Base-by-base conservation (phyloP, 2,797 vertebrate genomes). In the Sylvilagus floridanus region DNA sequence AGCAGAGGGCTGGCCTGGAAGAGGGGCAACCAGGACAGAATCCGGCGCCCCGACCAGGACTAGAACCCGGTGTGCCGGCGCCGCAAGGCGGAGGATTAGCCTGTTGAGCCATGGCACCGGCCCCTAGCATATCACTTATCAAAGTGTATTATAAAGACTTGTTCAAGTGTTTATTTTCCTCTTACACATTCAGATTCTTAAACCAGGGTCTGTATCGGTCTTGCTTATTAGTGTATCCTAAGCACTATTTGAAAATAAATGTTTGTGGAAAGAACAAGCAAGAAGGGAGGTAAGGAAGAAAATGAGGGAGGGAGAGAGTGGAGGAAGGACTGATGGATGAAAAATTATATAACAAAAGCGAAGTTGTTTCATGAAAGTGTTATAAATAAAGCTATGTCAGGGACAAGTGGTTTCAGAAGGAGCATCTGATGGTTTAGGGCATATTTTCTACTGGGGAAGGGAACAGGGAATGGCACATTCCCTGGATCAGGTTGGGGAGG, bases 161-260 rank as follows among this genome's bases (percentile, higher is more conserved):
- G 7, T 32, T 42, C 63, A 63, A 22, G 79, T 86, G 19, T 19
- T 92, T 68, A 47, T 96, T 88, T 96, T 68, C 14, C 21, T 84
- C 14, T 42, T 75, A n/a, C 10, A 37, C 19, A 5, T 30, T 93
- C 32, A 88, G 69, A 47, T 86, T 35, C 73, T 69, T 93, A 75
- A 95, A 93, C 66, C 16, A 62, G 16, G 17, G 32, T 69, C 24
- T 63, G 65, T 32, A 94, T 54, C n/a, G 12, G 63, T 57, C n/a
- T 16, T 88, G 17, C 13, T 82, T 88, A 47, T 87, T 72, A 57
- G 19, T 93, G 87, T 57, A 88, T n/a, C 19, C 35, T 47, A 2
- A 50, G 26, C 3, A 57, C 3, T 52, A 52, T 32, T 50, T 83
- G 28, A 50, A 83, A 65, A 52, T 32, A 52, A n/a, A 24, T 78